These are phyloP conservation scores for Diacarnus erythraeanus DNA, from an alignment of 37 sponge, comb jelly and placozoan species.

Conservation along the genomic window DNA sequence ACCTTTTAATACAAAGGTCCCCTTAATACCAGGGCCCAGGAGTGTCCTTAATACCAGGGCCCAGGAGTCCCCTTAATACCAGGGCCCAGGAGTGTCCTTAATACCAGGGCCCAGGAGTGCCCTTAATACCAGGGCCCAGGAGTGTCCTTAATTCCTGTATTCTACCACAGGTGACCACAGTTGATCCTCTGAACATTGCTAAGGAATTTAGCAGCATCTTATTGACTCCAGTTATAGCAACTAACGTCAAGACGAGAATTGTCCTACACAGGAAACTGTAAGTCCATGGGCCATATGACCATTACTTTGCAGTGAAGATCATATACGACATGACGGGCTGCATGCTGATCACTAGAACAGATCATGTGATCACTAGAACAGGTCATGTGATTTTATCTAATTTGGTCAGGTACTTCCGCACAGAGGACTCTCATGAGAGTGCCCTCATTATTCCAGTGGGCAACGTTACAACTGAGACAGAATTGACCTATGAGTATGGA, in stretches of 20 bases:
- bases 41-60: no score
- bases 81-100: no score
- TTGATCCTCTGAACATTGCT: constrained; percentile 81
- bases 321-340: no score
- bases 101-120: no score
- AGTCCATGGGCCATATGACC: constrained; percentile 2
- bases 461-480: constrained; percentile 83
- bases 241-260: constrained; percentile 72
- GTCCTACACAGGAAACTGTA: constrained; percentile 72
- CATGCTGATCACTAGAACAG: no score
- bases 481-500: constrained; percentile 88
- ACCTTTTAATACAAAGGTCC: no score
- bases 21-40: no score
- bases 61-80: no score
- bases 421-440: constrained; percentile 68
- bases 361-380: background rate
- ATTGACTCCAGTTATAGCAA: constrained; percentile 83
- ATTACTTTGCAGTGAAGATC: no score
- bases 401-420: constrained; percentile 68
- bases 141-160: background rate
- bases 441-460: constrained; percentile 62
- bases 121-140: background rate
- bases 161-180: constrained; percentile 55
- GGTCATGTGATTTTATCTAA: background rate
- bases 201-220: constrained; percentile 78